These are phyloP conservation scores for Trissolcus brochymenae DNA, from an alignment of 2,888 invertebrate genomes.

Conservation along the genomic window DNA sequence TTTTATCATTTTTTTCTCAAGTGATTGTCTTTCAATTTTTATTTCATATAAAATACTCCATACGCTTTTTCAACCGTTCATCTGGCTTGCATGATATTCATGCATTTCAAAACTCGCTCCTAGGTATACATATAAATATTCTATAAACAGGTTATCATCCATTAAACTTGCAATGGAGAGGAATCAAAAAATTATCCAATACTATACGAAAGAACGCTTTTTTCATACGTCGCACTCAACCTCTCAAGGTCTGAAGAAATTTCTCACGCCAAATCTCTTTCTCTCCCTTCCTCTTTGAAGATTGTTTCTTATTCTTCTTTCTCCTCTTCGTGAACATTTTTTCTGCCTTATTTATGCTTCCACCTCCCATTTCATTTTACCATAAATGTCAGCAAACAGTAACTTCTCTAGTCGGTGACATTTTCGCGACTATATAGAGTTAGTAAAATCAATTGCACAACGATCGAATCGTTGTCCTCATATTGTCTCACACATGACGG, in stretches of 20 bases:
- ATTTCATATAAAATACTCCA: too few relatives aligned
- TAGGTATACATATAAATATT: conserved; percentile 3
- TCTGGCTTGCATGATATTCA: too few relatives aligned
- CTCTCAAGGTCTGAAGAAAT: conserved; percentile 59
- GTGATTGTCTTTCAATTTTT: too few relatives aligned
- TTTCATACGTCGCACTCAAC: conserved; percentile 47
- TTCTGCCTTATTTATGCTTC: conserved; percentile 53
- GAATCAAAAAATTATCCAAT: conserved; percentile 45
- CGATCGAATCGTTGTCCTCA: conserved; percentile 30
- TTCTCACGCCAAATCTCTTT: conserved; percentile 55
- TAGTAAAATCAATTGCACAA: conserved; percentile 52
- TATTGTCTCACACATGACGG: conserved; percentile 20
- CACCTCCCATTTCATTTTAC: conserved; percentile 51
- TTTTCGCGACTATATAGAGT: conserved; percentile 37
- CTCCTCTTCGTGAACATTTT: conserved; percentile 42
- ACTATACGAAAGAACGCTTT: conserved; percentile 44
- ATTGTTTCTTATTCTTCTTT: conserved; percentile 42
- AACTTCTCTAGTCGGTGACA: conserved; percentile 50
- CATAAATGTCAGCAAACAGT: conserved; percentile 53
- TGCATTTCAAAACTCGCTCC: too few relatives aligned
- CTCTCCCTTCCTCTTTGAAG: conserved; percentile 45
- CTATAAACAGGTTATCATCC: conserved; percentile 20
- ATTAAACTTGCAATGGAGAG: conserved; percentile 31
- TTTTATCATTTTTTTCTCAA: too few relatives aligned
- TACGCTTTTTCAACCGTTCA: too few relatives aligned